Evolutionary conservation across 1,140 invertebrate genomes (phyloP).

Genomic region (Hypothenemus hampei): DNA sequence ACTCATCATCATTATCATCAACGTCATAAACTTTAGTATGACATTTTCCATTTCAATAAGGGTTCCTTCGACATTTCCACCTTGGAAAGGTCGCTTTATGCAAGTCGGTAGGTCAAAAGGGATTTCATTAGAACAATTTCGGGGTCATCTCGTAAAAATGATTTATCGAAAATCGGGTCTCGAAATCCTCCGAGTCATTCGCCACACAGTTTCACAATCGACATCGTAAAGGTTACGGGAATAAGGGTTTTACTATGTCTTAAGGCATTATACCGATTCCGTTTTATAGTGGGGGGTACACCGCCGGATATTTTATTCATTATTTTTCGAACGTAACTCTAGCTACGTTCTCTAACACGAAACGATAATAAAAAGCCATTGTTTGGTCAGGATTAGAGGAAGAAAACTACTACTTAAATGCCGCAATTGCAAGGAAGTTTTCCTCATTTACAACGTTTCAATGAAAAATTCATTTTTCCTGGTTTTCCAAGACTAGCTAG

Average conservation of each 20-base stretch:
- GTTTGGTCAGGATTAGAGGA: background rate
- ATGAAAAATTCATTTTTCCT: background rate
- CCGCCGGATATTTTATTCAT: constrained; percentile 14
- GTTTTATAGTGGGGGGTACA: constrained; percentile 1
- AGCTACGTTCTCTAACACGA: background rate
- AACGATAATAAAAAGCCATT: constrained; percentile 2
- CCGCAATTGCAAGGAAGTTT: background rate
- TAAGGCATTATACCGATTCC: constrained; percentile 14
- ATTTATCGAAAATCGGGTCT: constrained; percentile 15
- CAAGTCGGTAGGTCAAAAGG: too few species aligned
- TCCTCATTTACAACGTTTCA: background rate
- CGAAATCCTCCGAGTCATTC: constrained; percentile 8
- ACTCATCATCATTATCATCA: too few species aligned
- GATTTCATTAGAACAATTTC: too few species aligned
- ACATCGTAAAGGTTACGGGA: constrained; percentile 19
- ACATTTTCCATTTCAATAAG: too few species aligned
- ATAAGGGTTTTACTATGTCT: constrained; percentile 23
- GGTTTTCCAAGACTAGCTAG: too few species aligned
- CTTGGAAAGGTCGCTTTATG: too few species aligned
- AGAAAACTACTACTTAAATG: background rate
- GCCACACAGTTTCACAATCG: constrained; percentile 13
- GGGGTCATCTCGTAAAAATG: constrained; percentile 6
- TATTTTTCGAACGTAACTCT: constrained; percentile 5
- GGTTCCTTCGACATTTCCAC: too few species aligned
- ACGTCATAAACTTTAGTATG: too few species aligned